Base-by-base conservation (phyloP, 2,113 vertebrate species). In the Nesoenas mayeri region DNA sequence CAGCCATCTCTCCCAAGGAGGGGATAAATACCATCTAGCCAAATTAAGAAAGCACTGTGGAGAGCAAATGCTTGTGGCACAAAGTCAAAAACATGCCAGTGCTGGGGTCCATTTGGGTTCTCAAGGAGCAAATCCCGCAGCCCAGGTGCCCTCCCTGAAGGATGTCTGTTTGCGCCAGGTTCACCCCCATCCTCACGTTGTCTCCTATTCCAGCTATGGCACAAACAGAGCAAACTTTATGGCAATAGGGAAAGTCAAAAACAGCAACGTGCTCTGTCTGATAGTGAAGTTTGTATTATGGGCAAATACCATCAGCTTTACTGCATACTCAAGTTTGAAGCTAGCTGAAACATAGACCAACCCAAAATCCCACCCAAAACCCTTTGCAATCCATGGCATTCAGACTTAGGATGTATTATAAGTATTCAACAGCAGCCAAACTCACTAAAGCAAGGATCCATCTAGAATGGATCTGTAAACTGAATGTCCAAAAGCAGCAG, bases 51-150 rank as follows among this genome's bases (percentile, higher is more conserved):
- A 96, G 66, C 12, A 5, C 84, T 89, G 56, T 69, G 66, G 79
- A 88, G 50, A 89, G 90, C 91, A 97, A 97, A 97, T 97, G 92
- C 77, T 94, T 96, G 95, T 91, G 89, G 82, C 91, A 77, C 9
- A 0, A 72, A 95, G 82, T 94, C 77, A 94, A 96, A 95, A 89
- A 83, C 77, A 95, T 56, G 77, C 87, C 47, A 86, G n/a, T 64
- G 72, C 42, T 2, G 0, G 64, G 58, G 79, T 91, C 67, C 64
- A 67, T 93, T 96, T 93, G 83, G 82, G 60, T 73, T 75, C 73
- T 90, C 36, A 47, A 80, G 62, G 44, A 90, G n/a, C 56, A 92
- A 92, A 91, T 95, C 44, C 48, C 53, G 21, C 48, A 91, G 53
- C 19, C 66, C 85, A 88, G 47, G 66, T 91, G 48, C 54, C 60